Evolutionary conservation across 2,797 vertebrate genomes (phyloP).

Genomic region (Miichthys miiuy): DNA sequence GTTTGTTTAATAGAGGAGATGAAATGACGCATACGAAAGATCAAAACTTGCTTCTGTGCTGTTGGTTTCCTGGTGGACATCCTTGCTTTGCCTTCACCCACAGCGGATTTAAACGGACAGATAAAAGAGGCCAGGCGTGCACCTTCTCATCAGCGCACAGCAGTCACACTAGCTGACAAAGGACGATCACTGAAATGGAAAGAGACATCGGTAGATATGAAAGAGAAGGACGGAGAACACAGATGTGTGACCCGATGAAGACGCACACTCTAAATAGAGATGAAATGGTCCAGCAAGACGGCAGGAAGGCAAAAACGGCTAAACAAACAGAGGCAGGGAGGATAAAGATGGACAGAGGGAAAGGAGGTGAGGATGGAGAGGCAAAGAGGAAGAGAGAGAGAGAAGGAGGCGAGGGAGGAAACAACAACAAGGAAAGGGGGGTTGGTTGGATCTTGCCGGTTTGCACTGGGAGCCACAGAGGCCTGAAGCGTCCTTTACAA

Average conservation of each 20-base stretch:
- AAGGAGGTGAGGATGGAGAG: slow-evolving; percentile 1
- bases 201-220: background rate
- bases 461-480: slow-evolving; percentile 57
- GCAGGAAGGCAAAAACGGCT: slow-evolving; percentile 32
- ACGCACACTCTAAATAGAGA: slow-evolving; percentile 39
- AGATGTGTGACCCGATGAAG: slow-evolving; percentile 26
- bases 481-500: slow-evolving; percentile 72
- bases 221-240: slow-evolving; percentile 17
- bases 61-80: slow-evolving; percentile 11
- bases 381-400: slow-evolving; percentile 3
- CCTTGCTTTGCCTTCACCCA: slow-evolving; percentile 62
- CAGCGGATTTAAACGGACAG: slow-evolving; percentile 49
- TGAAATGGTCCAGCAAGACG: slow-evolving; percentile 31
- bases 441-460: slow-evolving; percentile 39
- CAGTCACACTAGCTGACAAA: slow-evolving; percentile 32
- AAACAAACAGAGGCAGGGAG: slow-evolving; percentile 18
- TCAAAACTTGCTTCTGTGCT: background rate
- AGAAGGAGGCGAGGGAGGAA: background rate
- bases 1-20: background rate
- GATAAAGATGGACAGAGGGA: slow-evolving; percentile 27
- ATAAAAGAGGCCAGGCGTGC: slow-evolving; percentile 41
- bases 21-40: background rate
- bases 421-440: background rate
- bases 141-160: slow-evolving; percentile 26
- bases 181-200: background rate